These are phyloP conservation scores for Chrysolina haemoptera DNA, from an alignment of 2,888 invertebrate genomes.

Conservation along the genomic window DNA sequence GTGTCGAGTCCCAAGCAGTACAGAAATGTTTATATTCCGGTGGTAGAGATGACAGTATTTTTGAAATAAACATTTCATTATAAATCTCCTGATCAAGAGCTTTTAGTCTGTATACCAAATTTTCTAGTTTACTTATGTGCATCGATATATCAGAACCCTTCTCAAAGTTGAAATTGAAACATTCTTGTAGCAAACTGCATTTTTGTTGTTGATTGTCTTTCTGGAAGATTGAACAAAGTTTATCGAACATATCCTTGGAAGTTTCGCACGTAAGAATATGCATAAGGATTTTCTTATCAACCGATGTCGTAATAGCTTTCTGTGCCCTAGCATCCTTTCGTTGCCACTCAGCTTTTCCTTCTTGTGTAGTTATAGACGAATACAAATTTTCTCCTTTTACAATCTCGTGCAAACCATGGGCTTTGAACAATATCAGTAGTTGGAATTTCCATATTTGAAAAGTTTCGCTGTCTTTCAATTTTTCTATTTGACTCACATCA, in stretches of 20 bases:
- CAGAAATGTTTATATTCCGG: constrained; percentile 62
- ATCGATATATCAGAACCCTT: constrained; percentile 24
- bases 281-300: constrained; percentile 29
- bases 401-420: constrained; percentile 31
- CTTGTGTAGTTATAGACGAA: constrained; percentile 26
- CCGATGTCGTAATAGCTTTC: too few species aligned
- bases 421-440: constrained; percentile 33
- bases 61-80: constrained; percentile 44
- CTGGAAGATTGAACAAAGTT: too few species aligned
- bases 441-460: constrained; percentile 43
- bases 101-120: constrained; percentile 36
- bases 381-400: constrained; percentile 27
- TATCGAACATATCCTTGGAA: constrained; percentile 33
- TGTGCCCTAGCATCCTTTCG: constrained; percentile 39
- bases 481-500: constrained; percentile 28
- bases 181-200: too few species aligned
- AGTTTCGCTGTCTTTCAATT: constrained; percentile 20
- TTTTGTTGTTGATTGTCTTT: too few species aligned
- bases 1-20: constrained; percentile 41
- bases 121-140: constrained; percentile 21
- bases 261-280: constrained; percentile 36
- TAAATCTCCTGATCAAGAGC: constrained; percentile 30
- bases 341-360: constrained; percentile 33
- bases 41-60: constrained; percentile 46
- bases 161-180: too few species aligned